These are phyloP conservation scores for Lynx canadensis DNA, from an alignment of 2,113 vertebrate species.

Conservation along the genomic window DNA sequence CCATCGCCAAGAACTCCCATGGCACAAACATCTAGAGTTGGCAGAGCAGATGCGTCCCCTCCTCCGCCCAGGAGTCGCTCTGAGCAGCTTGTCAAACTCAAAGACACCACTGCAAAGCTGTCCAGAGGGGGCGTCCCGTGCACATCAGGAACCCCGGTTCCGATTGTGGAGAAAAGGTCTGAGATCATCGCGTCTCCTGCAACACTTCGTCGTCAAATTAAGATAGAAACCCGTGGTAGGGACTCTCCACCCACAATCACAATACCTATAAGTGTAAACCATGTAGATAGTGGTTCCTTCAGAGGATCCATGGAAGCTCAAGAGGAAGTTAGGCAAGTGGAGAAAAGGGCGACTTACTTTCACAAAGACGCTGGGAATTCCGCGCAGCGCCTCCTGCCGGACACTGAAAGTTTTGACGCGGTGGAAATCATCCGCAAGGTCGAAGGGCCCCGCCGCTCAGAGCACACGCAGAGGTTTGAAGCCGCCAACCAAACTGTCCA, in stretches of 20 bases:
- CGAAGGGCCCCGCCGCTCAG: constrained; percentile 79
- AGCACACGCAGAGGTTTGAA: constrained; percentile 84
- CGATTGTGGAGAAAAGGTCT: constrained; percentile 87
- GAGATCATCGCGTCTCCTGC: constrained; percentile 91
- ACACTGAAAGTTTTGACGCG: constrained; percentile 82
- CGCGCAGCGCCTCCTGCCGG: constrained; percentile 79
- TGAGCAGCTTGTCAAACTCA: constrained; percentile 91
- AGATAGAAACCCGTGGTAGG: constrained; percentile 84
- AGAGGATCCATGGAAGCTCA: constrained; percentile 84
- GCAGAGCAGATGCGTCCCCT: constrained; percentile 80
- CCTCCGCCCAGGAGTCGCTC: constrained; percentile 88
- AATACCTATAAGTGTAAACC: constrained; percentile 77
- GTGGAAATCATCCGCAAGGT: constrained; percentile 82
- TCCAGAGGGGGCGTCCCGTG: constrained; percentile 85
- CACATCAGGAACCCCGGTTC: constrained; percentile 73
- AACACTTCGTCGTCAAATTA: constrained; percentile 91
- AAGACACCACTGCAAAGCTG: constrained; percentile 91
- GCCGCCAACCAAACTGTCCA: constrained; percentile 80
- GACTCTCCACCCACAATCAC: constrained; percentile 78
- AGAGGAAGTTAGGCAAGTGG: constrained; percentile 85
- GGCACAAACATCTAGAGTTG: constrained; percentile 84
- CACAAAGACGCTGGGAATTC: constrained; percentile 84
- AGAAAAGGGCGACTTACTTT: constrained; percentile 82
- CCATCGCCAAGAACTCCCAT: constrained; percentile 83
- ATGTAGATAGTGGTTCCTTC: constrained; percentile 75